Percentiles rank a stretch among this genome's conserved stretches.
Evolutionary conservation across 2,888 invertebrate species (phyloP).

Genomic region (Epistrophe grossulariae): DNA sequence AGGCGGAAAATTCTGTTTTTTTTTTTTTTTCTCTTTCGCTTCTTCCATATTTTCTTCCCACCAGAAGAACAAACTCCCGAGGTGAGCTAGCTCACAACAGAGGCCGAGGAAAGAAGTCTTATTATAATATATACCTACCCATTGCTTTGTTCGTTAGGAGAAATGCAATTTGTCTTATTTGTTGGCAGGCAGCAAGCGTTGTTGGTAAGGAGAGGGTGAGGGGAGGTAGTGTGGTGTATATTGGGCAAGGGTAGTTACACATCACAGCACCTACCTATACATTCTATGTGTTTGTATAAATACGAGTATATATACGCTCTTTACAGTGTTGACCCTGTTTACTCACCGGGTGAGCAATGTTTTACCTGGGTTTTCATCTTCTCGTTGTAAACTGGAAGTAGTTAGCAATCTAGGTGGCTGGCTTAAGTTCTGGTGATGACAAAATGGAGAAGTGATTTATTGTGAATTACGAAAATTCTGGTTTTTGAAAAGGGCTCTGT

Average conservation of each 20-base stretch:
- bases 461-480: constrained; percentile 57
- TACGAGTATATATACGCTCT: background rate
- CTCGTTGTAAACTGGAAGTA: constrained; percentile 53
- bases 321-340: constrained; percentile 57
- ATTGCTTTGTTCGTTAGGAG: constrained; percentile 57
- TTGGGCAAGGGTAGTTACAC: background rate
- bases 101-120: constrained; percentile 45
- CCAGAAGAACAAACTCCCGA: background rate
- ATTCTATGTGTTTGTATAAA: background rate
- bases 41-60: background rate
- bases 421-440: constrained; percentile 64
- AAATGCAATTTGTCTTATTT: constrained; percentile 75
- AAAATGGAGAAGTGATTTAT: constrained; percentile 67
- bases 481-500: background rate
- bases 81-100: background rate
- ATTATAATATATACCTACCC: background rate
- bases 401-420: constrained; percentile 70
- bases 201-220: background rate
- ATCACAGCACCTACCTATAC: constrained; percentile 6
- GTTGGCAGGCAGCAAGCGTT: constrained; percentile 64
- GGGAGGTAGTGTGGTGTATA: too few relatives aligned
- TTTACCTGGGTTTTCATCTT: constrained; percentile 42
- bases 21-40: background rate
- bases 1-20: constrained; percentile 32
- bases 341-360: constrained; percentile 52